Conservation (phyloP, 2,113 vertebrate genomes). For the Onychostoma macrolepis region DNA sequence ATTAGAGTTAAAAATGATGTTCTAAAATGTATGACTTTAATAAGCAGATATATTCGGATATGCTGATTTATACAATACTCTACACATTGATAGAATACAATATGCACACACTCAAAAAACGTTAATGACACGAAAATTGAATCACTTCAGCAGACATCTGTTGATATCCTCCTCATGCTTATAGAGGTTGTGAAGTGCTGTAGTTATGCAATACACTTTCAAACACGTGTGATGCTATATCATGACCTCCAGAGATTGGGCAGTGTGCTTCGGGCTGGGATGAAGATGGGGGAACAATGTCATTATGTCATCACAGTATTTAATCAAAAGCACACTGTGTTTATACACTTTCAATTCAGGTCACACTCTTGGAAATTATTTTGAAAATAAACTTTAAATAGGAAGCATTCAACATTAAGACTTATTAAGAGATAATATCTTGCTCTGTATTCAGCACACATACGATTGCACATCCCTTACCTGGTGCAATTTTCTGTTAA, state of each 20-base stretch:
- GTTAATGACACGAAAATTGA: neutral
- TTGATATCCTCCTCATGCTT: neutral
- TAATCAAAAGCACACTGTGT: neutral
- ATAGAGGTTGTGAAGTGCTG: neutral
- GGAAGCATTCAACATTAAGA: slow-evolving; percentile 10
- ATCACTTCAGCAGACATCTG: neutral
- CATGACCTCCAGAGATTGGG: neutral
- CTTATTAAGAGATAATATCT: slow-evolving; percentile 13
- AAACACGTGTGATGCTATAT: neutral
- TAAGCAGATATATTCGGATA: neutral
- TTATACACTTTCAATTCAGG: neutral
- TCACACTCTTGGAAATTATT: slow-evolving; percentile 25
- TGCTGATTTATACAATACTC: neutral
- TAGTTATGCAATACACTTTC: neutral
- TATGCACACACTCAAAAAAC: neutral
- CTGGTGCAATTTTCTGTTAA: neutral
- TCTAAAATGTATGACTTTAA: neutral
- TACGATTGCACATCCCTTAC: neutral
- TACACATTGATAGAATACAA: neutral
- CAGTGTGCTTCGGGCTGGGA: neutral
- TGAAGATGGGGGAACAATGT: neutral
- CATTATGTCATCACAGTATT: neutral
- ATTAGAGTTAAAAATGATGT: neutral
- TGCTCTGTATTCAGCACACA: slow-evolving; percentile 31
- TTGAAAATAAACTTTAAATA: neutral